Conservation (phyloP, 2,888 invertebrate genomes). For the Hypomecis punctinalis region DNA sequence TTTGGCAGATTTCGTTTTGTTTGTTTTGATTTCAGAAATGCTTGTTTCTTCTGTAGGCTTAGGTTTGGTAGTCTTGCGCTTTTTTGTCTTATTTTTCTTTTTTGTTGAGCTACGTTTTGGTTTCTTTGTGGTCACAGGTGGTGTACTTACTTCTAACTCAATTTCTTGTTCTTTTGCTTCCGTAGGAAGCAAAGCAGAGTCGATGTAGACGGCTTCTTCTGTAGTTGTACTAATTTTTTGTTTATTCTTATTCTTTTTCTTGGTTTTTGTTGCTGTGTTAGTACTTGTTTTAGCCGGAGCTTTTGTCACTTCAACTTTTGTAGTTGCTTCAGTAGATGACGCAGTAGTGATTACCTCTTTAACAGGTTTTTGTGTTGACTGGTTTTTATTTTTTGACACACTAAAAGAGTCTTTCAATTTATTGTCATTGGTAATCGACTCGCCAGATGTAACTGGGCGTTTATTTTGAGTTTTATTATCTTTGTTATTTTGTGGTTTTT, state of each 20-base stretch:
- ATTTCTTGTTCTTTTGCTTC: constrained; percentile 81
- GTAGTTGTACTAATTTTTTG: constrained; percentile 63
- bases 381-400: constrained; percentile 80
- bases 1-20: constrained; percentile 82
- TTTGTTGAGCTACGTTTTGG: constrained; percentile 74
- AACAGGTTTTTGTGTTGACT: constrained; percentile 55
- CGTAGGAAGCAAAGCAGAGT: constrained; percentile 75
- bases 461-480: constrained; percentile 63
- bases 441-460: constrained; percentile 72
- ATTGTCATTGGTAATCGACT: constrained; percentile 80
- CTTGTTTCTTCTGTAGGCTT: constrained; percentile 64
- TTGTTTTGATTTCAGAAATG: constrained; percentile 74
- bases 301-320: constrained; percentile 64
- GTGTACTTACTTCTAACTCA: constrained; percentile 78
- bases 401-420: constrained; percentile 87
- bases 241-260: constrained; percentile 76
- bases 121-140: constrained; percentile 78
- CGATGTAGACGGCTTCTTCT: constrained; percentile 59
- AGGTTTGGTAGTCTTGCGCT: constrained; percentile 83
- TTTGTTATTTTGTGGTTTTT: constrained; percentile 70
- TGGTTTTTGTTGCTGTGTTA: constrained; percentile 57
- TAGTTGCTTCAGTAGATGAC: constrained; percentile 60
- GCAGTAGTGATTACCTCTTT: constrained; percentile 54
- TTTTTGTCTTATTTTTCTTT: constrained; percentile 85
- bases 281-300: constrained; percentile 54